phyloP scores from a whole-genome alignment of 1,140 invertebrate genomes.

The Neelides sp. region DNA sequence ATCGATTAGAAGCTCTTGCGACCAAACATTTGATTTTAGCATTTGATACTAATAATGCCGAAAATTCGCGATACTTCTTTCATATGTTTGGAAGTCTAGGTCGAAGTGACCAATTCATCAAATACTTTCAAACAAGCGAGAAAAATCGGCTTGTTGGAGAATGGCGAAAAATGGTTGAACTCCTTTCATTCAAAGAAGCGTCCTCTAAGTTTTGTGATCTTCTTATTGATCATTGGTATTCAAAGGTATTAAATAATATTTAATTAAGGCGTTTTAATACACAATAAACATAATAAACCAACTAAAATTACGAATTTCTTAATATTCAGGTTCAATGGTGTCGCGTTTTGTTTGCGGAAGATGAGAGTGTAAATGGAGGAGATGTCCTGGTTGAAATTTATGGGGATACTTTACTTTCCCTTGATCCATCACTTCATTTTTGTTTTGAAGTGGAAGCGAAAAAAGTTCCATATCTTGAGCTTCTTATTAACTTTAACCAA shows the following conservation, averaged over 20 bases:
- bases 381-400: conserved; percentile 27
- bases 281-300: background rate
- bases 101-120: conserved; percentile 23
- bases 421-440: conserved; percentile 28
- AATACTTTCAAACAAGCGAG: conserved; percentile 30
- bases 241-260: conserved; percentile 19
- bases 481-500: conserved; percentile 28
- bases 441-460: conserved; percentile 28
- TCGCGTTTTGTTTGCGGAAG: conserved; percentile 23
- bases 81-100: conserved; percentile 29
- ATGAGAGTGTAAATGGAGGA: conserved; percentile 3
- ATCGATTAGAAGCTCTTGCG: conserved; percentile 28
- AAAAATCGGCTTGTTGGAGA: conserved; percentile 27
- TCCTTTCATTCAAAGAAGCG: conserved; percentile 26
- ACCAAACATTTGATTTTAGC: conserved; percentile 30
- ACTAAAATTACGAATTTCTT: background rate
- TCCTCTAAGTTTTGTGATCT: conserved; percentile 23
- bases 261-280: background rate
- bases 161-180: conserved; percentile 26
- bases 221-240: conserved; percentile 25
- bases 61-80: conserved; percentile 28
- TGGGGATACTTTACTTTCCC: conserved; percentile 16
- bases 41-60: conserved; percentile 30
- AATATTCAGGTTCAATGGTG: conserved; percentile 27
- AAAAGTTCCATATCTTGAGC: conserved; percentile 26